Evolutionary conservation across 1,140 invertebrate genomes (phyloP), one percentile per base, ranked within the genome.

Genomic region (Drosophila willistoni): DNA sequence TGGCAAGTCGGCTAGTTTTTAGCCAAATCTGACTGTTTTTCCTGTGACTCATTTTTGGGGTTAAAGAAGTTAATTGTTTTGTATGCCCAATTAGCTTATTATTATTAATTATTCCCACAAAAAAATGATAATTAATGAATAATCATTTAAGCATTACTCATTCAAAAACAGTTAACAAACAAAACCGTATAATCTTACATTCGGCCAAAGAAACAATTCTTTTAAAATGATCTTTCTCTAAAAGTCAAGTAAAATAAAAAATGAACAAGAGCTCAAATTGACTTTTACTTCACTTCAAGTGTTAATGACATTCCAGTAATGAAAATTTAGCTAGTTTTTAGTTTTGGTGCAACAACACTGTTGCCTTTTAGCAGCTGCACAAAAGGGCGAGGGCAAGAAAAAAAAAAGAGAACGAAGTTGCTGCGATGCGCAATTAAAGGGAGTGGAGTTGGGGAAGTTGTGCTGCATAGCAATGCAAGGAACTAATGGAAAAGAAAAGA

Each of bases 401-500:
- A 78, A 67, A 59, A 75, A 73, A 34, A 44, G 39, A 66, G 68
- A 84, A 64, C 69, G 64, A 66, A 67, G 76, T 55, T 59, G 78
- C 73, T 59, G 78, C 73, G 71, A 69, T 79, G 84, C 83, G 72
- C 79, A 87, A 87, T 86, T 83, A 87, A 85, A 85, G 74, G 81
- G 75, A 68, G 70, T 61, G 17, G 44, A 51, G 44, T 51, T 29
- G 29, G 29, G 6, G 12, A 39, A 39, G 73, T 59, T 68, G 57
- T 34, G 61, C 79, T 68, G 83, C 83, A 86, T 86, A 79, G 79
- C 73, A 87, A 86, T 86, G 83, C 83, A 85, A 44, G 65, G 42
- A 55, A 73, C 44, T 51, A 51, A 22, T 51, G 44, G 44, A 10
- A 19, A 65, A 64, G 57, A 54, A 63, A 75, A 41, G 63, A 75